These are phyloP conservation scores for Frankliniella fusca DNA, from an alignment of 2,888 invertebrate species.

Conservation along the genomic window DNA sequence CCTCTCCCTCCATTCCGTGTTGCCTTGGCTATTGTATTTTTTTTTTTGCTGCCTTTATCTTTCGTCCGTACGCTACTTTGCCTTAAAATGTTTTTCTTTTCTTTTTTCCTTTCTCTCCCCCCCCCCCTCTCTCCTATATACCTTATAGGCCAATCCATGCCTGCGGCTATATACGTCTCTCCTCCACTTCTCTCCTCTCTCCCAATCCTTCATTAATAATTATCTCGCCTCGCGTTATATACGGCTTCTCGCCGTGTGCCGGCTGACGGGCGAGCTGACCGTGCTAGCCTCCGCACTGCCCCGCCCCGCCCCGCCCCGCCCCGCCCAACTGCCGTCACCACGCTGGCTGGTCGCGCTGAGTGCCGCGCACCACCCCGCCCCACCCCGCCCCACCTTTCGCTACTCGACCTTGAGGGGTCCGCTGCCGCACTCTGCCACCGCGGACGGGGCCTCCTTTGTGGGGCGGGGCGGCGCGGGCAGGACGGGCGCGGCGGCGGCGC, in stretches of 20 bases:
- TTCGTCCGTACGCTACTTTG: no score
- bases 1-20: no score
- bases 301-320: background rate
- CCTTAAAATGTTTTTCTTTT: background rate
- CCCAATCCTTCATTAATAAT: slow-evolving; percentile 7
- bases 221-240: background rate
- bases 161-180: no score
- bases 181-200: background rate
- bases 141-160: background rate
- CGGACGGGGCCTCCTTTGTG: no score
- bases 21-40: no score
- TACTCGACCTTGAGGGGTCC: no score
- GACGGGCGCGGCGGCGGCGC: no score
- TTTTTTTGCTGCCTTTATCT: no score
- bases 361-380: no score
- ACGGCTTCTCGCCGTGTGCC: background rate
- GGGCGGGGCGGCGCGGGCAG: no score
- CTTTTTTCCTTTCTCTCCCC: background rate
- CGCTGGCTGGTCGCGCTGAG: slow-evolving; percentile 7
- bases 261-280: background rate
- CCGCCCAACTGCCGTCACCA: slow-evolving; percentile 13
- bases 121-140: background rate
- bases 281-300: background rate
- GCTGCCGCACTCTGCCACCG: no score
- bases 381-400: no score